These are phyloP conservation scores for Acholoe squamosa DNA, from an alignment of 2,888 invertebrate species.

Conservation along the genomic window DNA sequence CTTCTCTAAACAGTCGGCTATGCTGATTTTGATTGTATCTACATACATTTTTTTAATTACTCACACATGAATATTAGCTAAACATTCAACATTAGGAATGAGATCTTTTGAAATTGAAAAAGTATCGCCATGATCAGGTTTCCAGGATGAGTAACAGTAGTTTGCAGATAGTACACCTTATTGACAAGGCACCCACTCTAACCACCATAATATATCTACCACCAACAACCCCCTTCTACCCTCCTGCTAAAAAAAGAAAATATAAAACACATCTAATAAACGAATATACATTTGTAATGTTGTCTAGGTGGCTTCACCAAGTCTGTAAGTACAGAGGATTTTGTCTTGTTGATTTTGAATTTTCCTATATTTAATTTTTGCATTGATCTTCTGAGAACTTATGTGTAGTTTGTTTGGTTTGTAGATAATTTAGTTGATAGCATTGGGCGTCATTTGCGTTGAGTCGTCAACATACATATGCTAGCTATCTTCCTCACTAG, in stretches of 20 bases:
- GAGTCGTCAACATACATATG: slow-evolving; percentile 40
- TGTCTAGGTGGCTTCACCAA: slow-evolving; percentile 53
- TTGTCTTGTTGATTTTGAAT: slow-evolving; percentile 63
- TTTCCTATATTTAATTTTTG: slow-evolving; percentile 60
- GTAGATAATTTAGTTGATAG: slow-evolving; percentile 61
- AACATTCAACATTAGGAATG: background rate
- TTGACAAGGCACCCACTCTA: slow-evolving; percentile 37
- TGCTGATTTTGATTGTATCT: background rate
- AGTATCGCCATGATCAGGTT: slow-evolving; percentile 51
- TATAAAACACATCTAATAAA: slow-evolving; percentile 57
- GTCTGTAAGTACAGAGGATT: slow-evolving; percentile 58
- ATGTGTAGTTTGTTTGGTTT: slow-evolving; percentile 61
- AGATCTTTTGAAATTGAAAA: background rate
- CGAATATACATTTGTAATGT: slow-evolving; percentile 55
- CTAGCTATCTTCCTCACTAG: background rate
- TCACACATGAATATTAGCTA: background rate
- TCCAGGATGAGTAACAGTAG: background rate
- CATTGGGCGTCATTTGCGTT: slow-evolving; percentile 51
- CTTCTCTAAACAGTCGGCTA: background rate
- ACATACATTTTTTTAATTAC: background rate
- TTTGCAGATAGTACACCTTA: background rate
- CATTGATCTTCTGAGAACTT: slow-evolving; percentile 58
- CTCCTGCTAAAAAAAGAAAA: background rate
- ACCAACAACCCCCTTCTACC: slow-evolving; percentile 31
- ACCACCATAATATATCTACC: slow-evolving; percentile 19